Percentiles rank a stretch among this genome's conserved stretches.
These are phyloP conservation scores for Ramphastos sulfuratus DNA, from an alignment of 2,113 vertebrate genomes.

Conservation along the genomic window DNA sequence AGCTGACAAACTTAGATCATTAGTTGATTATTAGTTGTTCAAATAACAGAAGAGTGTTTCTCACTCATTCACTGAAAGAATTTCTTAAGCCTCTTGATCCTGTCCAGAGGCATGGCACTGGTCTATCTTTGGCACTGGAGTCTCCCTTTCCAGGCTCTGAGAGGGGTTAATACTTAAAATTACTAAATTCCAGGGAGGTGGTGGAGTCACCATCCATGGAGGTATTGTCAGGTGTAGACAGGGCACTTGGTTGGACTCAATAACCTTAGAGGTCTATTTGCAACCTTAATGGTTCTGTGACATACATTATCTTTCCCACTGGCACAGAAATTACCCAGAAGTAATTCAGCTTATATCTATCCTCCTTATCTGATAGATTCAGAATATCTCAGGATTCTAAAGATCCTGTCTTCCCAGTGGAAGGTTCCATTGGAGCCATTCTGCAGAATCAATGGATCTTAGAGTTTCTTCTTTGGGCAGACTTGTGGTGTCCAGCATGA, in stretches of 20 bases:
- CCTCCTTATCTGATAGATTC: background rate
- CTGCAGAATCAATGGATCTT: too few species aligned
- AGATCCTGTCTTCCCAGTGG: too few species aligned
- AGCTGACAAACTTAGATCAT: background rate
- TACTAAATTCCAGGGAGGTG: background rate
- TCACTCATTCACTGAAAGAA: background rate
- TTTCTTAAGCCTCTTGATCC: background rate
- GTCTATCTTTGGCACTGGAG: background rate
- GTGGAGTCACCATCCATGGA: too few species aligned
- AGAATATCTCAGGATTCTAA: background rate
- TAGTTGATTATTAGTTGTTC: background rate
- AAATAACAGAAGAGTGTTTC: background rate
- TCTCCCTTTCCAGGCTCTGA: background rate
- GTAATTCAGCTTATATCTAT: background rate
- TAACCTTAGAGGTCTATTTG: too few species aligned
- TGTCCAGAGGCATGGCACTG: background rate
- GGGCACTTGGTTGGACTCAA: too few species aligned
- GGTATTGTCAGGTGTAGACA: too few species aligned
- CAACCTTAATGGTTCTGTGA: too few species aligned
- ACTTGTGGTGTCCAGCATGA: too few species aligned
- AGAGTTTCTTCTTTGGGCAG: too few species aligned
- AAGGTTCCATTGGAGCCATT: too few species aligned
- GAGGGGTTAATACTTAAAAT: background rate
- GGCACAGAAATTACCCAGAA: background rate
- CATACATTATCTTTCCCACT: background rate